phyloP scores from a whole-genome alignment of 2,113 vertebrate genomes.

The Scomber scombrus region DNA sequence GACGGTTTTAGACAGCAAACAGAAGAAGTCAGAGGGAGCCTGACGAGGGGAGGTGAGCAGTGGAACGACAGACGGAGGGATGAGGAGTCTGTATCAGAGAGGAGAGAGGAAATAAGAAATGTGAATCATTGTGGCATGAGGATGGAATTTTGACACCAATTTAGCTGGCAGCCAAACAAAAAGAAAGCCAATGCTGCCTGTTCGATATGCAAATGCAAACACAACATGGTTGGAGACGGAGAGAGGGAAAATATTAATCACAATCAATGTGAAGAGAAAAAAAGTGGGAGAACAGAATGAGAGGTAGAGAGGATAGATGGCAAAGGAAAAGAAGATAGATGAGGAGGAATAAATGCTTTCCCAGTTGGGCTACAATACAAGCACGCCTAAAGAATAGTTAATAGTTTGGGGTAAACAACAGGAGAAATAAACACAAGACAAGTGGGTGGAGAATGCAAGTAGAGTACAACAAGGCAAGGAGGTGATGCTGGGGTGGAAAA shows the following conservation, averaged over 20 bases:
- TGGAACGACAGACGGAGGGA: conserved; percentile 22
- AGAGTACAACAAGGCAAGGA: conserved; percentile 1
- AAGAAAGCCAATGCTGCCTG: background rate
- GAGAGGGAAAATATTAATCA: background rate
- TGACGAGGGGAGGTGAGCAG: conserved; percentile 16
- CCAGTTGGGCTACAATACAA: background rate
- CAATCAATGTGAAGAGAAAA: background rate
- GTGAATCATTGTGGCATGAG: conserved; percentile 62
- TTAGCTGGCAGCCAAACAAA: conserved; percentile 53
- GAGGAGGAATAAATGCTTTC: background rate
- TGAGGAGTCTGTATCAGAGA: conserved; percentile 13
- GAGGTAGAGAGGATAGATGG: too few relatives aligned
- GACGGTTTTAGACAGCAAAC: conserved; percentile 65
- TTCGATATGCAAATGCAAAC: conserved; percentile 38
- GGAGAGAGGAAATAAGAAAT: conserved; percentile 52
- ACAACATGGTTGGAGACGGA: conserved; percentile 1
- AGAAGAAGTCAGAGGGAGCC: background rate
- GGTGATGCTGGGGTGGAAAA: background rate
- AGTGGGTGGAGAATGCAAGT: conserved; percentile 6
- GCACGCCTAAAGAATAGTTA: background rate
- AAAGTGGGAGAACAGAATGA: background rate
- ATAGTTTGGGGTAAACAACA: background rate
- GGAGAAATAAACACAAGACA: background rate
- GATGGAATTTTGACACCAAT: conserved; percentile 73
- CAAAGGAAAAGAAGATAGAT: background rate